Conservation (phyloP, 2,888 invertebrate genomes). For the Phlogophora meticulosa region DNA sequence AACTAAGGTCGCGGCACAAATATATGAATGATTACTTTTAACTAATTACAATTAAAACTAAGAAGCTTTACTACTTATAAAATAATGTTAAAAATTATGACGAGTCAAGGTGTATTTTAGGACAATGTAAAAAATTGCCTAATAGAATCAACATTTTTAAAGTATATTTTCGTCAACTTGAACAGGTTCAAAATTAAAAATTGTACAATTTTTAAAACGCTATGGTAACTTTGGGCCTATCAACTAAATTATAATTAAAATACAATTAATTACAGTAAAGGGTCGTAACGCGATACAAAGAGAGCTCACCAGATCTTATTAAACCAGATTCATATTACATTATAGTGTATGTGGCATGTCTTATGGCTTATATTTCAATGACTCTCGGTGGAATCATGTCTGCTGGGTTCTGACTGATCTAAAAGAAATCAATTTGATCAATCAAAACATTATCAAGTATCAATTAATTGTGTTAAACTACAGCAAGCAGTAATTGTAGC, state of each 20-base stretch:
- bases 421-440: background rate
- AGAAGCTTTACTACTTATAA: conserved; percentile 80
- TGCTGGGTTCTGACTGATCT: conserved; percentile 66
- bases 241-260: conserved; percentile 76
- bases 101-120: conserved; percentile 70
- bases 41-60: conserved; percentile 72
- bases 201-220: conserved; percentile 82
- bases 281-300: conserved; percentile 62
- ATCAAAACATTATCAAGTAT: background rate
- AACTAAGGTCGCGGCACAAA: conserved; percentile 59
- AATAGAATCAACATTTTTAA: conserved; percentile 63
- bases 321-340: conserved; percentile 51
- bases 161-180: conserved; percentile 67
- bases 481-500: background rate
- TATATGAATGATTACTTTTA: conserved; percentile 63
- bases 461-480: background rate
- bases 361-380: conserved; percentile 74
- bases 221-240: conserved; percentile 87
- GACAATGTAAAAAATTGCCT: conserved; percentile 61
- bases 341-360: conserved; percentile 73
- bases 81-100: conserved; percentile 75
- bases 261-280: conserved; percentile 63
- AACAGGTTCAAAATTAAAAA: conserved; percentile 71
- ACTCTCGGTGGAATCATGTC: conserved; percentile 60
- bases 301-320: conserved; percentile 68